These are phyloP conservation scores for Cheilosia scutellata DNA, from an alignment of 2,888 invertebrate species.

Conservation along the genomic window DNA sequence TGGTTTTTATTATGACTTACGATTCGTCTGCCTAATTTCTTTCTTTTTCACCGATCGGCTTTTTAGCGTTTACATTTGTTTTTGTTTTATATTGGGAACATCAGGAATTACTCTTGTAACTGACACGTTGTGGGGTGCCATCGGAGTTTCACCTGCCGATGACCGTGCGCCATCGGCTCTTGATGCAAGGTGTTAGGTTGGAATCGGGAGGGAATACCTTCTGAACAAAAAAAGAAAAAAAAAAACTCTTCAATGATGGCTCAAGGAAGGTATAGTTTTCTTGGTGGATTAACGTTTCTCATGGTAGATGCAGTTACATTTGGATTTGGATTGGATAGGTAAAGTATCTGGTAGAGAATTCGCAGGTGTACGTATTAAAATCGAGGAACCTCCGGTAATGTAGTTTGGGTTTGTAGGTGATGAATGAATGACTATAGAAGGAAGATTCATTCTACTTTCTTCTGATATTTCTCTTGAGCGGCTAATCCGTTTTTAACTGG, in stretches of 20 bases:
- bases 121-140: conserved; percentile 69
- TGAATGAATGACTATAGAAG: not conserved
- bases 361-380: conserved; percentile 46
- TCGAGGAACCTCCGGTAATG: not conserved
- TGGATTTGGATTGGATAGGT: conserved; percentile 18
- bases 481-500: no score
- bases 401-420: not conserved
- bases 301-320: not conserved
- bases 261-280: conserved; percentile 20
- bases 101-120: conserved; percentile 61
- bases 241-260: conserved; percentile 9
- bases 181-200: conserved; percentile 62
- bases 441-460: not conserved
- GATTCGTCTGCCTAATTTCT: conserved; percentile 65
- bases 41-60: conserved; percentile 5
- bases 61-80: conserved; percentile 22
- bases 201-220: conserved; percentile 35
- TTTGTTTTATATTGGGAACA: conserved; percentile 45
- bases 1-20: conserved; percentile 73
- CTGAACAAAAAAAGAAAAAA: not conserved
- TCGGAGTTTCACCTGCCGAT: conserved; percentile 61
- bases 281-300: conserved; percentile 44
- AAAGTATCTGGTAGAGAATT: conserved; percentile 14
- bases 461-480: no score
- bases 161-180: conserved; percentile 64